A percentile compares a stretch with the other conserved stretches of the same genome.
phyloP scores from a whole-genome alignment of 2,113 vertebrate species.

The Elgaria multicarinata region DNA sequence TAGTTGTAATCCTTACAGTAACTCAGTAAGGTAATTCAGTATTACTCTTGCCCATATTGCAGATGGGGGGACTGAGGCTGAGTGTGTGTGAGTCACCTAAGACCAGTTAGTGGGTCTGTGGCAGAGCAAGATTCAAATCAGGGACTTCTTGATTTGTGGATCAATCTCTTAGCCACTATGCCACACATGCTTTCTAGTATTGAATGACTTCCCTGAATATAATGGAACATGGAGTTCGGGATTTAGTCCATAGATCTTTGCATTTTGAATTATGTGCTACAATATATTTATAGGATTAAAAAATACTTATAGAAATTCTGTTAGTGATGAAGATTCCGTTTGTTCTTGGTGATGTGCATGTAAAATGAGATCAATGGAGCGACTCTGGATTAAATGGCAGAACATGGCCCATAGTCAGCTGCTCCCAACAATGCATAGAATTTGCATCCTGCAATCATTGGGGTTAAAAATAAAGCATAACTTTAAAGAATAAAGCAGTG shows the following conservation, averaged over 20 bases:
- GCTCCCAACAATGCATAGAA: conserved; percentile 20
- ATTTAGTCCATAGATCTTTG: neutral
- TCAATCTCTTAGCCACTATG: neutral
- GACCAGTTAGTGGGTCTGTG: no score
- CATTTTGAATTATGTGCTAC: rapidly evolving
- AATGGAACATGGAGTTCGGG: neutral
- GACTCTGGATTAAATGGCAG: neutral
- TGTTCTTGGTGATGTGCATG: neutral
- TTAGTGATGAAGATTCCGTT: neutral
- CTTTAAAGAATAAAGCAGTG: rapidly evolving
- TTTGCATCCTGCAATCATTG: neutral
- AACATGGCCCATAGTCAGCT: conserved; percentile 10
- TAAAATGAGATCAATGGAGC: neutral
- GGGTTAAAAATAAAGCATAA: rapidly evolving
- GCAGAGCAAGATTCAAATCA: no score
- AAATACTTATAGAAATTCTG: neutral
- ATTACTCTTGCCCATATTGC: no score
- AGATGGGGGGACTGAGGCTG: no score
- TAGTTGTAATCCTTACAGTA: no score
- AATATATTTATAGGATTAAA: neutral
- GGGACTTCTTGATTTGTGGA: no score
- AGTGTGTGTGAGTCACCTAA: no score
- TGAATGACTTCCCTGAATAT: neutral
- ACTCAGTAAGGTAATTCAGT: no score
- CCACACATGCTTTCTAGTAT: neutral